Evolutionary conservation across 2,113 vertebrate species (phyloP).

Genomic region (Chascanopsetta lugubris): DNA sequence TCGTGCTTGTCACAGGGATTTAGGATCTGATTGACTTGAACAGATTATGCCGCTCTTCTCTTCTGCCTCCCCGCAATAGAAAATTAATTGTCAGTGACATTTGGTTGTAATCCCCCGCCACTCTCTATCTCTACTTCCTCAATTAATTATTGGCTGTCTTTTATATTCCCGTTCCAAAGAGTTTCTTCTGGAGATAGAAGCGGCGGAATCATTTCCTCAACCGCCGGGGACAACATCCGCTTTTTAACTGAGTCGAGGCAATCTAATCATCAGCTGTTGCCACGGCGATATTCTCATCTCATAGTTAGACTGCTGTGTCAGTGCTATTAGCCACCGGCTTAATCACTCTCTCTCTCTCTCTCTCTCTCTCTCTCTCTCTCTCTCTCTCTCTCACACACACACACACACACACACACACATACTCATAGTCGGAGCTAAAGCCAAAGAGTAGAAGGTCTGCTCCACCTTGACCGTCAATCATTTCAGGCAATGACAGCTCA

Average conservation of each 20-base stretch:
- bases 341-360: too few species aligned
- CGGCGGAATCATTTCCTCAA: conserved; percentile 48
- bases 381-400: too few species aligned
- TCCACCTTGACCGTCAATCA: conserved; percentile 56
- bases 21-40: conserved; percentile 73
- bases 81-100: conserved; percentile 76
- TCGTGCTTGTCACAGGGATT: conserved; percentile 70
- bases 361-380: too few species aligned
- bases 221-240: conserved; percentile 53
- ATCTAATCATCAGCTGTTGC: conserved; percentile 66
- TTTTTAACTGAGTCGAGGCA: conserved; percentile 45
- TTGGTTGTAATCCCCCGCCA: conserved; percentile 62
- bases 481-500: conserved; percentile 36
- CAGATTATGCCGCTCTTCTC: conserved; percentile 70
- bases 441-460: conserved; percentile 18
- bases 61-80: conserved; percentile 61
- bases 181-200: conserved; percentile 34
- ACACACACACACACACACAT: conserved; percentile 41
- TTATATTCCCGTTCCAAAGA: conserved; percentile 37
- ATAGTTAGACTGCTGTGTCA: conserved; percentile 58
- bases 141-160: conserved; percentile 59
- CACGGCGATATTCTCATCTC: conserved; percentile 28
- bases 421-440: conserved; percentile 49
- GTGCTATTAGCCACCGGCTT: conserved; percentile 29
- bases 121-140: conserved; percentile 54